A percentile compares a stretch with the other conserved stretches of the same genome.
Conservation (phyloP, 2,113 vertebrate genomes). For the Butastur rufipennis region DNA sequence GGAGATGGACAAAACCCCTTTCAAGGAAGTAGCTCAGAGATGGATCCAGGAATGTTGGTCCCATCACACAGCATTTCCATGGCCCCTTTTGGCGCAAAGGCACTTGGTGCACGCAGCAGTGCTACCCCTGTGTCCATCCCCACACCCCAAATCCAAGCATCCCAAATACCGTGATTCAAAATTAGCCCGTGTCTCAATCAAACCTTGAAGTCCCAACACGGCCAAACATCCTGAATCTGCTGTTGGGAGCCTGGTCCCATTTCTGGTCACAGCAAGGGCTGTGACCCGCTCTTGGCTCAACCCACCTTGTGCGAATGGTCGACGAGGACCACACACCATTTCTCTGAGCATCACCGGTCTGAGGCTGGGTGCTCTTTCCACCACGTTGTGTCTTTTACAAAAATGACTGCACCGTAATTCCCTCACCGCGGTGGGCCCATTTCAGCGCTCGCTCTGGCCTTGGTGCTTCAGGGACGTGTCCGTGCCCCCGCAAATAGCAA, state of each 20-base stretch:
- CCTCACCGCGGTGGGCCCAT: neutral
- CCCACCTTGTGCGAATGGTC: neutral
- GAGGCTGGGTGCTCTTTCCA: neutral
- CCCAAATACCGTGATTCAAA: neutral
- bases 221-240: neutral
- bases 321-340: fast-evolving
- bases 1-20: neutral
- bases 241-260: neutral
- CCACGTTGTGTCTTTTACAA: neutral
- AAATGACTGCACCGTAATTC: neutral
- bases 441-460: neutral
- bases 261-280: neutral
- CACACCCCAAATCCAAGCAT: neutral
- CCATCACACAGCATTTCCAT: neutral
- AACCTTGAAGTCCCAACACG: fast-evolving
- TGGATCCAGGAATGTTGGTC: neutral
- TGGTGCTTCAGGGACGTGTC: neutral
- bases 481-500: neutral
- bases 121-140: fast-evolving
- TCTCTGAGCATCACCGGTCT: neutral
- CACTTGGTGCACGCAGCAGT: fast-evolving
- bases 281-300: neutral
- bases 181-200: neutral
- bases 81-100: fast-evolving
- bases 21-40: neutral